Base-by-base conservation (phyloP, 1,140 invertebrate genomes). In the Eupristina koningsbergeri region DNA sequence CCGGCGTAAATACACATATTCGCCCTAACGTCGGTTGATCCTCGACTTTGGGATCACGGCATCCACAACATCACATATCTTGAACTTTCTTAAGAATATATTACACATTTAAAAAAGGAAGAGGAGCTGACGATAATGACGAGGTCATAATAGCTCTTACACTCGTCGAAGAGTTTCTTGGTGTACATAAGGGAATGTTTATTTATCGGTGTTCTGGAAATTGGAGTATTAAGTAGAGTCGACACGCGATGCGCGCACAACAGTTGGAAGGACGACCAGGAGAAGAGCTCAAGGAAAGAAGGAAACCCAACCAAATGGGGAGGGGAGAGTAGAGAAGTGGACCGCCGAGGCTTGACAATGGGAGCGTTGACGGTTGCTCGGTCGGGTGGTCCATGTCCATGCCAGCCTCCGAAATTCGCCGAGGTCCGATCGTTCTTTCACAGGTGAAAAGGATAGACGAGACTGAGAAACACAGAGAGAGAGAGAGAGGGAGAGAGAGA, bases 341-440 rank as follows among this genome's bases (percentile, higher is more conserved):
- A 13, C 29, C 6, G 64, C 15, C 19, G 67, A 73, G 47, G 19
- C 29, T 80, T 74, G 77, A 84, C 83, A 84, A 84, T 84, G 83
- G 77, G 83, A 83, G 69, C 77, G 83, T 84, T 80, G 83, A 84
- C 83, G 83, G 83, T 84, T 84, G 77, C 67, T 41, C 45, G 50
- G 75, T 79, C 82, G 83, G 77, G 83, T 84, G 83, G 83, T 84
- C 83, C 61, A 45, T 5, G 61, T 64, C 22, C 47, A 39, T 34
- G n/a, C 36, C 64, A 71, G 64, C 79, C 67, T 81, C 67, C 34
- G 76, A 83, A 79, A 83, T 75, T 81, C 64, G 13, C 39, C 80
- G 13, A 50, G n/a, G 47, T 8, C 34, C 17, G 19, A 19, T 34
- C 39, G 22, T 3, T 64, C 50, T 34, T 41, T 64, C 45, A 2